Evolutionary conservation across 2,113 vertebrate genomes (phyloP).

Genomic region (Donacobius atricapilla): DNA sequence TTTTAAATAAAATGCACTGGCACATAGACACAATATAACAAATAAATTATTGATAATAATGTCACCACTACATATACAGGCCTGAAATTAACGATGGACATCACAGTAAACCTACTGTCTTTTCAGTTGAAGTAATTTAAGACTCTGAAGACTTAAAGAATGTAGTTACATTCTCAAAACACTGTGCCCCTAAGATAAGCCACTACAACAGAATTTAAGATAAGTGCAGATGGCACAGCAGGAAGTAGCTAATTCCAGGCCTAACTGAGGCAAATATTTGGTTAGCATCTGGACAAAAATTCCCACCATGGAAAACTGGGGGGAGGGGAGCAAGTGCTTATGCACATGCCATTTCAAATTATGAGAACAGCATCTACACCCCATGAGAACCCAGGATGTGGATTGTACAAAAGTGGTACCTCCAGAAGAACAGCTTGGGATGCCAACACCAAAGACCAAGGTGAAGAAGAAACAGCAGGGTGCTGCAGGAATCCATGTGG

Average conservation of each 20-base stretch:
- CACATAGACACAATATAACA: neutral
- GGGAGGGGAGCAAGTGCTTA: neutral
- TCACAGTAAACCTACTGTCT: neutral
- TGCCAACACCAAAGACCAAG: neutral
- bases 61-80: neutral
- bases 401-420: too few relatives aligned
- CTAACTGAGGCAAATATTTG: neutral
- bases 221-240: neutral
- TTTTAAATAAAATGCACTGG: neutral
- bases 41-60: neutral
- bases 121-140: neutral
- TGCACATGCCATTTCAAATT: neutral
- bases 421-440: neutral
- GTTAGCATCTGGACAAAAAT: neutral
- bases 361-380: neutral
- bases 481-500: rapidly evolving
- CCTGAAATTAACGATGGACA: neutral
- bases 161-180: neutral
- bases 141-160: neutral
- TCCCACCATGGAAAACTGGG: neutral
- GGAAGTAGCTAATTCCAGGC: neutral
- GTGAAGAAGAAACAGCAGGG: neutral
- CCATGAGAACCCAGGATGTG: neutral
- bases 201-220: neutral
- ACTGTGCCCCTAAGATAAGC: neutral